Evolutionary conservation across 2,797 vertebrate species (phyloP).

Genomic region (Pelobates cultripes): DNA sequence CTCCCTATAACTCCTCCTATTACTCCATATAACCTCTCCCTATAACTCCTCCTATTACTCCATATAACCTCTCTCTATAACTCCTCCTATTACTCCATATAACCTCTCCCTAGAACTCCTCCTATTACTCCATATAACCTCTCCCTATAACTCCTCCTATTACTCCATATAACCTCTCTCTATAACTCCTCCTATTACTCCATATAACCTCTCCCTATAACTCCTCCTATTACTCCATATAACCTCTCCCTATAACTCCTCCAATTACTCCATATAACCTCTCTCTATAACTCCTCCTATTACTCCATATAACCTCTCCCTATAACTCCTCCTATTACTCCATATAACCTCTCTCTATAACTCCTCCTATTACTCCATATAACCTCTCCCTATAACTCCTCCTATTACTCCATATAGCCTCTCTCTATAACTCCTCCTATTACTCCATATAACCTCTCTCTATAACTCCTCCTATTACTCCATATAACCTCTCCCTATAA

Average conservation of each 20-base stretch:
- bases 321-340: constrained; percentile 4
- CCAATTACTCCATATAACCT: not conserved
- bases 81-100: not conserved
- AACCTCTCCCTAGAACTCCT: not conserved
- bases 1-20: not conserved
- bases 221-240: constrained; percentile 4
- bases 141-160: not conserved
- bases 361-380: not conserved
- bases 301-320: not conserved
- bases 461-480: not conserved
- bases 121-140: constrained; percentile 8
- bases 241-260: not conserved
- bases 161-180: not conserved
- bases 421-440: not conserved
- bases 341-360: not conserved
- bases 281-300: too few species aligned
- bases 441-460: constrained; percentile 1
- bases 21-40: not conserved
- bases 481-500: not conserved
- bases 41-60: not conserved
- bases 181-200: not conserved
- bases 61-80: not conserved
- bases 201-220: not conserved
- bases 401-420: not conserved
- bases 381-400: not conserved